Conservation (phyloP, 2,888 invertebrate genomes). For the Phyllotreta striolata region DNA sequence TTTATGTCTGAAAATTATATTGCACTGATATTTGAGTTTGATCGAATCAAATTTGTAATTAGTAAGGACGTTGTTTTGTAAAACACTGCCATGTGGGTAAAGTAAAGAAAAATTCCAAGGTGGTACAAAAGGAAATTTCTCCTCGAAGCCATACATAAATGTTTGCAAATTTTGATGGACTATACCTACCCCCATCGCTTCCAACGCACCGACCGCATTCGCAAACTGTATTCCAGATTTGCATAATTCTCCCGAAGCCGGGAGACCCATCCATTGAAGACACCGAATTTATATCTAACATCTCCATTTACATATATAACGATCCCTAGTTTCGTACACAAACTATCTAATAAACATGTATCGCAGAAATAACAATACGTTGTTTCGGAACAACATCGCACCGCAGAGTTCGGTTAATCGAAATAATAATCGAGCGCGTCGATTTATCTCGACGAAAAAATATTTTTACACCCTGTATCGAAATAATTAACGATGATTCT, state of each 20-base stretch:
- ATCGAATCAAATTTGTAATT: too few species aligned
- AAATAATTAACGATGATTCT: too few species aligned
- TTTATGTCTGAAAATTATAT: too few species aligned
- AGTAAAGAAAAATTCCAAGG: neutral
- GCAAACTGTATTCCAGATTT: constrained; percentile 39
- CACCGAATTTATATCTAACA: constrained; percentile 41
- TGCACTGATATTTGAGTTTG: too few species aligned
- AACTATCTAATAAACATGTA: constrained; percentile 42
- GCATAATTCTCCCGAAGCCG: constrained; percentile 40
- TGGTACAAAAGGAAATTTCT: neutral
- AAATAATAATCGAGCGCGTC: too few species aligned
- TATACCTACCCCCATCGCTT: constrained; percentile 26
- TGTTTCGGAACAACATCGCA: constrained; percentile 8
- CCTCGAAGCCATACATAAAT: constrained; percentile 28
- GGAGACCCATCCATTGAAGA: constrained; percentile 39
- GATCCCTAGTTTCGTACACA: constrained; percentile 41
- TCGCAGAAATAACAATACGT: constrained; percentile 33
- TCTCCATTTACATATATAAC: constrained; percentile 47
- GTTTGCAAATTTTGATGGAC: constrained; percentile 41
- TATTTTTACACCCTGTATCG: too few species aligned
- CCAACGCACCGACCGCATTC: constrained; percentile 6
- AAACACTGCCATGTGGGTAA: too few species aligned
- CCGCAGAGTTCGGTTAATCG: neutral
- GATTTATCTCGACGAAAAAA: too few species aligned
- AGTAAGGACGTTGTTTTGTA: too few species aligned